Conservation (phyloP, 2,888 invertebrate genomes). For the Lasioglossum leucozonium region DNA sequence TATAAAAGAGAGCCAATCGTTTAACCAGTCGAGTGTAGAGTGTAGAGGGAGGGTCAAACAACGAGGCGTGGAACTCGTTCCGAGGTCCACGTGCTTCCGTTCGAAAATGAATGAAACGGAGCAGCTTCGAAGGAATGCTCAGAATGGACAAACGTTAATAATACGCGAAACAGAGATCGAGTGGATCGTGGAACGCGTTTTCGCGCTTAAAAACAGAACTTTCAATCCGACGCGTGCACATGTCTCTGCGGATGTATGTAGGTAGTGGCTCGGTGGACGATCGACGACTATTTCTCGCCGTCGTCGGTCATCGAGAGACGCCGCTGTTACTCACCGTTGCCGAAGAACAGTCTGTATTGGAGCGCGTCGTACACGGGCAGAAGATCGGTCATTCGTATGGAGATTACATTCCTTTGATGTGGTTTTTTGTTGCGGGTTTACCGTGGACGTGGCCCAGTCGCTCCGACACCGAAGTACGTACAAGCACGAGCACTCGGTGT, state of each 20-base stretch:
- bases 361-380: conserved; percentile 72
- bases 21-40: background rate
- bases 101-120: background rate
- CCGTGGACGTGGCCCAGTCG: conserved; percentile 79
- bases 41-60: background rate
- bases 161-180: background rate
- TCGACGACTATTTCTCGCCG: background rate
- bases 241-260: background rate
- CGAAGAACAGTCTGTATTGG: conserved; percentile 51
- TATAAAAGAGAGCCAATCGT: background rate
- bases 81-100: background rate
- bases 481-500: conserved; percentile 65
- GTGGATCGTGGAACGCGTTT: background rate
- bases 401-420: conserved; percentile 82
- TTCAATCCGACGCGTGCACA: background rate
- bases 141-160: background rate
- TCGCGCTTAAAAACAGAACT: background rate
- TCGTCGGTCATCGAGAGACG: background rate
- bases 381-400: conserved; percentile 71
- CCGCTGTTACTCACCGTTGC: conserved; percentile 57
- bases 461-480: conserved; percentile 83
- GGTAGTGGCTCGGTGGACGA: background rate
- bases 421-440: conserved; percentile 63
- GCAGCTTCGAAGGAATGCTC: background rate
- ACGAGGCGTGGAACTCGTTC: background rate